A percentile compares a stretch with the other conserved stretches of the same genome.
Evolutionary conservation across 2,888 invertebrate genomes (phyloP).

Genomic region (Dicranocentrus wangi): DNA sequence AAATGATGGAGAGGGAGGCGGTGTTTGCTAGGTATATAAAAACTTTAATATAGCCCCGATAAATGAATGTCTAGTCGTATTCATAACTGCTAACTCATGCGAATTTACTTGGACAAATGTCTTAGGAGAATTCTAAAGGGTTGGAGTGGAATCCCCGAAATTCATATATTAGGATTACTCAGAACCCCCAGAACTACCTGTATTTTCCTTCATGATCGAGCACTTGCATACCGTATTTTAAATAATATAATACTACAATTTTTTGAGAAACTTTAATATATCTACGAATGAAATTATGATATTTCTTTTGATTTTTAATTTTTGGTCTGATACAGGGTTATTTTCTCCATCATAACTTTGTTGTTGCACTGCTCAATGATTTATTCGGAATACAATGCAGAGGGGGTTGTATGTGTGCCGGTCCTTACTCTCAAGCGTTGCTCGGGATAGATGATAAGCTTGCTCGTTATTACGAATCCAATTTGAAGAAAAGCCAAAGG

Average conservation of each 20-base stretch:
- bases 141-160: constrained; percentile 48
- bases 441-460: constrained; percentile 87
- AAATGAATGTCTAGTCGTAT: too few species aligned
- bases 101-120: too few species aligned
- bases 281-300: neutral
- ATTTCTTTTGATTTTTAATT: neutral
- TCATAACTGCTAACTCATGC: too few species aligned
- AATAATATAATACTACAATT: neutral
- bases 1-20: constrained; percentile 56
- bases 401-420: constrained; percentile 81
- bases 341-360: constrained; percentile 92
- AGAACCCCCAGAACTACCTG: constrained; percentile 50
- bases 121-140: constrained; percentile 53
- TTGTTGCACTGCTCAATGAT: constrained; percentile 89
- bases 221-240: constrained; percentile 52
- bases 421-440: constrained; percentile 86
- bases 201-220: constrained; percentile 67
- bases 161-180: constrained; percentile 60
- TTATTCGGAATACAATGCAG: constrained; percentile 87
- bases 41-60: too few species aligned
- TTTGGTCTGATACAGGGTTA: constrained; percentile 73
- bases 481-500: neutral
- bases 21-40: constrained; percentile 59
- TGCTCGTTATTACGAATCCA: constrained; percentile 82
- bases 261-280: too few species aligned